Conservation (phyloP, 2,113 vertebrate genomes). For the Romanogobio albipinnatus region DNA sequence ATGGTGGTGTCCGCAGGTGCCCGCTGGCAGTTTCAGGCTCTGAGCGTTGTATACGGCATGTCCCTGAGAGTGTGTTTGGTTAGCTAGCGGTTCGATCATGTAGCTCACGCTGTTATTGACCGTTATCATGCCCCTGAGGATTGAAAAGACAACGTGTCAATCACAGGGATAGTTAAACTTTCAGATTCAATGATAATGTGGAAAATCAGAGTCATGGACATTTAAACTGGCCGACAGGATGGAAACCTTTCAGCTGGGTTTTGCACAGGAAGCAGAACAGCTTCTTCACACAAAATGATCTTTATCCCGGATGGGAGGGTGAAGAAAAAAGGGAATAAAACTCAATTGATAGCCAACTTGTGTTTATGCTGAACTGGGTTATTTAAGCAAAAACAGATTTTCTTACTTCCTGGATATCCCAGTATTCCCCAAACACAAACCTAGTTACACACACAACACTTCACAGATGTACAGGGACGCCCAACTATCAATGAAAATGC, state of each 20-base stretch:
- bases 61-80: conserved; percentile 62
- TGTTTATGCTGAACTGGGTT: conserved; percentile 36
- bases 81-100: conserved; percentile 84
- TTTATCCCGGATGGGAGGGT: conserved; percentile 25
- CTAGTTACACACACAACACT: conserved; percentile 5
- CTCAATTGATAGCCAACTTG: neutral
- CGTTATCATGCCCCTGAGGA: conserved; percentile 86
- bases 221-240: conserved; percentile 4
- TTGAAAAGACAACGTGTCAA: conserved; percentile 53
- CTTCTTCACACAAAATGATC: neutral
- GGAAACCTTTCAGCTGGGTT: conserved; percentile 25
- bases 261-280: conserved; percentile 3
- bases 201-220: neutral
- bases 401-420: conserved; percentile 24
- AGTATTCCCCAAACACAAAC: conserved; percentile 33
- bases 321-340: conserved; percentile 13
- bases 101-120: conserved; percentile 87
- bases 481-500: conserved; percentile 26
- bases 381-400: conserved; percentile 43
- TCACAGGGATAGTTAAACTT: neutral
- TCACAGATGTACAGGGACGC: conserved; percentile 41
- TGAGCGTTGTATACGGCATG: conserved; percentile 87
- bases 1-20: conserved; percentile 79
- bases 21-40: conserved; percentile 73
- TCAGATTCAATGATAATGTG: neutral